Evolutionary conservation across 2,797 vertebrate genomes (phyloP).

Genomic region (Brotula barbata): DNA sequence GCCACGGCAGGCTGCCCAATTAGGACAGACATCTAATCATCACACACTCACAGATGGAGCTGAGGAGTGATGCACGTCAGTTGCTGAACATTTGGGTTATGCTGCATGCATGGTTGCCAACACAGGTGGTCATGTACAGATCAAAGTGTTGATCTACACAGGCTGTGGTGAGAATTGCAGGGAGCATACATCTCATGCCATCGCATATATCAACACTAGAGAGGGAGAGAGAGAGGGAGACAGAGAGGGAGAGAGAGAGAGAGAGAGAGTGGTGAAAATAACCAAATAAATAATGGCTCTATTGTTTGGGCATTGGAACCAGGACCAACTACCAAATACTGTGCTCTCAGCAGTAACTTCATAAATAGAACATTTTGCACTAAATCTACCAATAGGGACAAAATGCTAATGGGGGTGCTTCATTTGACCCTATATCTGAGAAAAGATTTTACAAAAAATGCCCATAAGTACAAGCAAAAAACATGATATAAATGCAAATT

Average conservation of each 20-base stretch:
- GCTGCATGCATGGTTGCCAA: slow-evolving; percentile 9
- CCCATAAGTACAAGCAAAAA: no score
- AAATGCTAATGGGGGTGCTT: no score
- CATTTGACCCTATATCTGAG: no score
- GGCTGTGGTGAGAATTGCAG: not conserved
- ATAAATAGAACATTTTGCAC: no score
- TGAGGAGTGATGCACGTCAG: slow-evolving; percentile 37
- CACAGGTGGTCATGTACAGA: slow-evolving; percentile 31
- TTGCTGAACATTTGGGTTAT: slow-evolving; percentile 20
- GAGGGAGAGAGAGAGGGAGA: not conserved
- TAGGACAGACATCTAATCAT: not conserved
- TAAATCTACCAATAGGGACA: no score
- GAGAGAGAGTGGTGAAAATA: no score
- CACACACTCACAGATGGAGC: slow-evolving; percentile 5
- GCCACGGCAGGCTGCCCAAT: not conserved
- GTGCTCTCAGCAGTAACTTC: no score
- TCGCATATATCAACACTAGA: slow-evolving; percentile 1
- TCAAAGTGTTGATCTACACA: slow-evolving; percentile 25
- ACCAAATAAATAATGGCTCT: no score
- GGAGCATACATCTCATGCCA: not conserved
- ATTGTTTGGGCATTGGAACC: no score
- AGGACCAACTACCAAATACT: no score
- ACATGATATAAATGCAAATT: no score
- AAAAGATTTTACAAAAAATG: no score
- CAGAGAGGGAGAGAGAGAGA: not conserved